Evolutionary conservation across 2,113 vertebrate species (phyloP), one percentile per base, ranked within the genome.

Genomic region (Scytalopus superciliaris): DNA sequence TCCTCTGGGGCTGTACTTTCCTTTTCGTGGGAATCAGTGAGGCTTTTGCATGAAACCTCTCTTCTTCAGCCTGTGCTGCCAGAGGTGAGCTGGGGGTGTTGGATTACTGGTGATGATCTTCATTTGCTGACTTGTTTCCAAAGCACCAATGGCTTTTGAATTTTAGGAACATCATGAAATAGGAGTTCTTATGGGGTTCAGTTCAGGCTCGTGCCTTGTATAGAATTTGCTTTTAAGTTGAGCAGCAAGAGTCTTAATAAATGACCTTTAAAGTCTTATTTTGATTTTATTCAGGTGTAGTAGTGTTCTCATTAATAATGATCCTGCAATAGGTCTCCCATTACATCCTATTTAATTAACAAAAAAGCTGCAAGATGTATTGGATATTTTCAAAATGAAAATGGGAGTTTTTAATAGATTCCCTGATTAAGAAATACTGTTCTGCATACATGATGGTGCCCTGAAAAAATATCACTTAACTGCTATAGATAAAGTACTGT

Each of bases 221-320:
- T 76, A 92, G 94, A 89, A 93, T 52, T 64, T 90, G 64, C 87
- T 87, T 91, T 90, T 63, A n/a, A 57, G 25, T 53, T 90, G 44
- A 90, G 60, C 84, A 92, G 91, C 88, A 81, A 84, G 87, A 80
- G 64, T 70, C 87, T 92, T 94, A 85, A 94, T 75, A 74, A 95
- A 94, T 64, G 90, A 90, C 76, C 45, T 89, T 96, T 89, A 79
- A 93, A 93, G 63, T 93, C 85, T 92, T 93, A 66, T 81, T 93
- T 81, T 89, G 53, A 53, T 97, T 96, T 96, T 96, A 87, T 96
- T 89, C 94, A 88, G 64, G 90, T 96, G 30, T 84, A 53, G 74
- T 67, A 84, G 79, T 2, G 9, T 91, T 57, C 86, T 94, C 67
- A 80, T 94, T 94, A 94, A 60, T 85, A 73, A 76, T 42, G 64